Evolutionary conservation across 2,888 invertebrate species (phyloP), one percentile per base, ranked within the genome.

Genomic region (Tinea pellionella): DNA sequence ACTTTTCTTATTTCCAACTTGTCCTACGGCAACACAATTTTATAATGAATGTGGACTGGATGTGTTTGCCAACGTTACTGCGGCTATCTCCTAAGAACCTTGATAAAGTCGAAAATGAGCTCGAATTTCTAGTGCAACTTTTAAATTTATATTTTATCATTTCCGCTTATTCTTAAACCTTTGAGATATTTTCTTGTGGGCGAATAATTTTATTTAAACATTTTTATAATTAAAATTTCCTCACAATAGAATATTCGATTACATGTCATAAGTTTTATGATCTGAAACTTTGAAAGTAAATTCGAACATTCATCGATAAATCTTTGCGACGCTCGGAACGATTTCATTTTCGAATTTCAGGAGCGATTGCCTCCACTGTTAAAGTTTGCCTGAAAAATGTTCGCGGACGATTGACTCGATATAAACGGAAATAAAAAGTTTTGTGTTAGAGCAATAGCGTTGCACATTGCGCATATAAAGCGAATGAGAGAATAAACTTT

Each of bases 281-380:
- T 78, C 78, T 72, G 69, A 84, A 84, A 86, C 80, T 85, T 87
- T 81, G 78, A 79, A 85, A 86, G 85, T 83, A 85, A 85, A 86
- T 85, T 84, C 78, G 83, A 86, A 81, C 85, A 84, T 85, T 78
- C 79, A 85, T 84, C 87, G 81, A 87, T 87, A 87, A 87, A 86
- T 87, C 87, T 87, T 81, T 79, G 86, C 82, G 86, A 83, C 84
- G 84, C 83, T 84, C 77, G 74, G 78, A 80, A 84, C 85, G 86
- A 85, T 86, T 87, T 87, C 86, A 87, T 87, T 87, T 87, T 87
- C 87, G 87, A 84, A 86, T 86, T 86, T 86, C 87, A 84, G 86
- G 82, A 87, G 77, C 87, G 85, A 87, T 87, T 87, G 85, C 84
- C 82, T 81, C 84, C 77, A 84, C 83, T 86, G 87, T 87, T 86